Evolutionary conservation across 2,113 vertebrate genomes (phyloP).

Genomic region (Nothocercus julius): DNA sequence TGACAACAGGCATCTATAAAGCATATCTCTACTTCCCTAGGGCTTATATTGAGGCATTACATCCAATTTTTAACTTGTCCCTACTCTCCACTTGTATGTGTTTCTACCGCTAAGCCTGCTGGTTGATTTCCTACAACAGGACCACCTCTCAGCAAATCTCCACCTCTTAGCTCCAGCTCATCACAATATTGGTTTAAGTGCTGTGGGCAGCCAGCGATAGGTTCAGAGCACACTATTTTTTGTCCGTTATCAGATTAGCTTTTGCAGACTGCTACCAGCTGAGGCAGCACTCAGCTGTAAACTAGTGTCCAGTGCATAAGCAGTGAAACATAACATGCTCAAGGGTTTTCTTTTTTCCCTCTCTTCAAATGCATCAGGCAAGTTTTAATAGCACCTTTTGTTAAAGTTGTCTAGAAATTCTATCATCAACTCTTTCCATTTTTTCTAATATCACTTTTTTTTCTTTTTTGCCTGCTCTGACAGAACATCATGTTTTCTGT

Average conservation of each 20-base stretch:
- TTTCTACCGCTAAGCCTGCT: not conserved
- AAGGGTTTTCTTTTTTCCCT: not conserved
- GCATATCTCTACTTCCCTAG: not conserved
- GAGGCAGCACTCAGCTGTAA: not conserved
- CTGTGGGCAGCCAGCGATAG: not conserved
- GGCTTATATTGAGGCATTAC: not conserved
- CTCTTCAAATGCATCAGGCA: accelerated
- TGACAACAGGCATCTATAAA: not conserved
- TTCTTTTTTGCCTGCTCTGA: accelerated
- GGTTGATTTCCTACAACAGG: not conserved
- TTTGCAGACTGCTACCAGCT: not conserved
- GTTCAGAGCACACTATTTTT: not conserved
- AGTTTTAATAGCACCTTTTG: accelerated
- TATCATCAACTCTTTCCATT: not conserved
- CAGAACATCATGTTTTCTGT: not conserved
- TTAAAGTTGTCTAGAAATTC: not conserved
- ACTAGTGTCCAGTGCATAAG: not conserved
- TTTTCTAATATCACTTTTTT: not conserved
- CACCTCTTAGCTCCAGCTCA: accelerated
- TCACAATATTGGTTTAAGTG: not conserved
- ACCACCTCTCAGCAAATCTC: not conserved
- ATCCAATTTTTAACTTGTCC: not conserved
- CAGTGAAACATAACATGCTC: not conserved
- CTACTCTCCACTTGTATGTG: not conserved
- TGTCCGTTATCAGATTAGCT: not conserved